Base-by-base conservation (phyloP, 1,140 invertebrate species). In the Macrobrachium nipponense region DNA sequence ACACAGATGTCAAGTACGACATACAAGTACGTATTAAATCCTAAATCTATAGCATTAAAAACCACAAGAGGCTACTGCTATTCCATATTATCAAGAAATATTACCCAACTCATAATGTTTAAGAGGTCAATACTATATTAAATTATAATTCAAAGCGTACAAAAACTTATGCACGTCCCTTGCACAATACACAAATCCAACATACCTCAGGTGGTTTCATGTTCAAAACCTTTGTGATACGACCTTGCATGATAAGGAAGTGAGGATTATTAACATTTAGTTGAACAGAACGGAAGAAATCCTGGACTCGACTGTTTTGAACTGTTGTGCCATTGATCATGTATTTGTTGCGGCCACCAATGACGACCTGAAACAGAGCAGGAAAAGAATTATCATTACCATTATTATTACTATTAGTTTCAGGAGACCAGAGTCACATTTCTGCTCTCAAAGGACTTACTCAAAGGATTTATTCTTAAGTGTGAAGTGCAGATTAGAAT, bases 201-300 rank as follows among this genome's bases (percentile, higher is more conserved):
- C 78, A 89, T 92, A 97, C 96, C 93, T 99, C 98, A 84, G 94
- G 94, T 18, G 98, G 97, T 90, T 99, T 99, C 98, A 99, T 99
- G 91, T 99, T 99, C 5, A 99, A 93, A 2, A 99, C 98, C 94
- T 99, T 99, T 0, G 98, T 99, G 80, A 99, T 99, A 90, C 98
- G 94, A 12, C 99, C 99, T 93, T 99, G 99, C 98, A 99, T 99
- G 89, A 99, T 99, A 7, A 99, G 94, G 91, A 99, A 99, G 91
- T 99, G 98, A 6, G 98, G 98, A 93, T 99, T 99, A 91, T 99
- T 99, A 0, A 99, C 97, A 92, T 99, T 99, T 4, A 99, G 92
- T 90, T 99, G 97, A 11, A 99, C 95, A 0, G 98, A 98, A 89
- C 96, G 96, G 91, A 99, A 99, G 89, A 99, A 92, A 92, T 99